phyloP scores from a whole-genome alignment of 1,140 invertebrate genomes.

The Agraylea sexmaculata region DNA sequence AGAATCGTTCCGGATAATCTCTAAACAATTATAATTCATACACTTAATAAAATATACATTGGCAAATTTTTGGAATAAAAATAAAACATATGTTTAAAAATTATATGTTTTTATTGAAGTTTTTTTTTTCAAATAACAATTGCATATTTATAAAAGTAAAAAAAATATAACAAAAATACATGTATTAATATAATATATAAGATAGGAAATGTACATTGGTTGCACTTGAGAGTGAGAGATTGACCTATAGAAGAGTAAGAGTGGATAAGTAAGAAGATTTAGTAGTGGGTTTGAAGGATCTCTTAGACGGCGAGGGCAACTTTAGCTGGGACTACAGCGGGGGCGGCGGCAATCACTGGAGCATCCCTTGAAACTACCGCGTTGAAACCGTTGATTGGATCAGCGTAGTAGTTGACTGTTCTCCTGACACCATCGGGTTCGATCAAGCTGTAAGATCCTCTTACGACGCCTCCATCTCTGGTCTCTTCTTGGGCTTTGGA shows the following conservation, averaged over 20 bases:
- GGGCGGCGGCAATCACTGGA: conserved; percentile 28
- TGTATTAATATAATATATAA: conserved; percentile 1
- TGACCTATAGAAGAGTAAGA: background rate
- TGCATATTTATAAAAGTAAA: background rate
- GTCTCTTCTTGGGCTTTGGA: conserved; percentile 43
- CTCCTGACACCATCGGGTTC: conserved; percentile 45
- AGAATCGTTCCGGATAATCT: conserved; percentile 27
- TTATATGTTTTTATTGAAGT: conserved; percentile 5
- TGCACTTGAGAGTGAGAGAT: background rate
- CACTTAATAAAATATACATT: too few species aligned
- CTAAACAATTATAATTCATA: too few species aligned
- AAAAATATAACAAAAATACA: conserved; percentile 1
- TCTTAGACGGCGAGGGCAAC: conserved; percentile 14
- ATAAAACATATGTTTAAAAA: background rate
- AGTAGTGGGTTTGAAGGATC: background rate
- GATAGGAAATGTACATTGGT: background rate
- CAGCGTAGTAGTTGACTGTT: conserved; percentile 44
- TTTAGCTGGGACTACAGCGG: conserved; percentile 18
- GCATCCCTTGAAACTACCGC: conserved; percentile 45
- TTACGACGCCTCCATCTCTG: conserved; percentile 44
- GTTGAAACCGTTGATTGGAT: conserved; percentile 44
- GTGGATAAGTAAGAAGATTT: background rate
- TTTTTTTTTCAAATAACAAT: conserved; percentile 7
- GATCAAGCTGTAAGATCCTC: conserved; percentile 43
- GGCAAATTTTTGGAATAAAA: too few species aligned